A percentile compares a stretch with the other conserved stretches of the same genome.
phyloP scores from a whole-genome alignment of 2,888 invertebrate species.

The Rhamnusium bicolor region DNA sequence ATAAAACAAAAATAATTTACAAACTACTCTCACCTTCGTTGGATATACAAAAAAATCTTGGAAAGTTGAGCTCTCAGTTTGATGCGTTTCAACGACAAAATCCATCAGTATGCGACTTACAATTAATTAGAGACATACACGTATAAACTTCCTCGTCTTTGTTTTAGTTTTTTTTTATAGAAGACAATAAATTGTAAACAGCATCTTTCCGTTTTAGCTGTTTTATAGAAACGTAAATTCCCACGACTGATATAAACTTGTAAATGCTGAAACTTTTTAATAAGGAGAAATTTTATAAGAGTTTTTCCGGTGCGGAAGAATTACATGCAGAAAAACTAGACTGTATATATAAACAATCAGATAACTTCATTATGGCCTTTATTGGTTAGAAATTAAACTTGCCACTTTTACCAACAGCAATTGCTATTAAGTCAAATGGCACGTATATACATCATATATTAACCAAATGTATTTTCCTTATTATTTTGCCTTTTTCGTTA shows the following conservation, averaged over 20 bases:
- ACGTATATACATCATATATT: background rate
- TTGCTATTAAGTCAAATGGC: background rate
- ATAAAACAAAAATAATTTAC: no score
- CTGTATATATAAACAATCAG: background rate
- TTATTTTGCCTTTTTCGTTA: background rate
- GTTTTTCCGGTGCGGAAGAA: background rate
- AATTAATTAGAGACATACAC: background rate
- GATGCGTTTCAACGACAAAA: background rate
- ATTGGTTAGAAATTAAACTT: background rate
- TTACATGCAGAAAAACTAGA: background rate
- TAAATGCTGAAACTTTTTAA: background rate
- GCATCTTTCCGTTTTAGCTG: background rate
- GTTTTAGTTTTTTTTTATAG: background rate
- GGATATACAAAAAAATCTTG: background rate
- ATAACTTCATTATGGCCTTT: background rate
- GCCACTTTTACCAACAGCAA: background rate
- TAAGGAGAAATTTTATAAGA: background rate
- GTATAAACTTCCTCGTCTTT: background rate
- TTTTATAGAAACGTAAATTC: background rate
- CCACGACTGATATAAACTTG: background rate
- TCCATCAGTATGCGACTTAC: background rate
- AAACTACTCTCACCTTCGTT: background rate
- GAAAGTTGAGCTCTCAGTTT: background rate
- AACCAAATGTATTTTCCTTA: background rate
- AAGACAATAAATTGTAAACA: background rate